Conservation (phyloP, 2,797 vertebrate genomes). For the Cryptoprocta ferox region DNA sequence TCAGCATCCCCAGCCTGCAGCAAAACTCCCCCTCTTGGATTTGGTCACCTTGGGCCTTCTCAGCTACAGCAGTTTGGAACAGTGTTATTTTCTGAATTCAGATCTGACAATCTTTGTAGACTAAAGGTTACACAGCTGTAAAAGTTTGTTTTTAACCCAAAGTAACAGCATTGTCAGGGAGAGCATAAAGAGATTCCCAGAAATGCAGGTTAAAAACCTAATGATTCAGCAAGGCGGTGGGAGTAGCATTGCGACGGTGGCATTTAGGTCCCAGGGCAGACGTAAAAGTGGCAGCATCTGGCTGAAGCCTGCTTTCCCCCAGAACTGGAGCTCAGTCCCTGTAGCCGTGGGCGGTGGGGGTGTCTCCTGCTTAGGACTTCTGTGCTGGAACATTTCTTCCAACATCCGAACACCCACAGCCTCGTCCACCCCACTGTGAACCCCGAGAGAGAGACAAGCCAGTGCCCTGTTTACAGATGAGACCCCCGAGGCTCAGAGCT, state of each 20-base stretch:
- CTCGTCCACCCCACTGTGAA: neutral
- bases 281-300: fast-evolving
- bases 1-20: neutral
- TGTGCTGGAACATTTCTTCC: neutral
- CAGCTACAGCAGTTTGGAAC: conserved; percentile 51
- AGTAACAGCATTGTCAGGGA: conserved; percentile 63
- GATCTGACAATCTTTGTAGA: conserved; percentile 75
- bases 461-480: neutral
- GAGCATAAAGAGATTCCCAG: conserved; percentile 49
- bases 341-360: neutral
- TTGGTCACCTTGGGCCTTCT: conserved; percentile 62
- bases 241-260: fast-evolving
- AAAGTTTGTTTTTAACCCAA: conserved; percentile 76
- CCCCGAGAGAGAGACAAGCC: neutral
- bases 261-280: neutral
- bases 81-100: conserved; percentile 74
- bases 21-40: neutral
- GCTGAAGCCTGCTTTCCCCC: neutral
- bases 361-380: no score
- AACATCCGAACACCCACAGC: neutral
- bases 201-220: conserved; percentile 39
- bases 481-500: neutral
- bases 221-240: neutral
- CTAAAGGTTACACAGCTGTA: conserved; percentile 67
- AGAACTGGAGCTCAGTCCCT: neutral